Base-by-base conservation (phyloP, 2,888 invertebrate genomes). In the Hartigia nigra region DNA sequence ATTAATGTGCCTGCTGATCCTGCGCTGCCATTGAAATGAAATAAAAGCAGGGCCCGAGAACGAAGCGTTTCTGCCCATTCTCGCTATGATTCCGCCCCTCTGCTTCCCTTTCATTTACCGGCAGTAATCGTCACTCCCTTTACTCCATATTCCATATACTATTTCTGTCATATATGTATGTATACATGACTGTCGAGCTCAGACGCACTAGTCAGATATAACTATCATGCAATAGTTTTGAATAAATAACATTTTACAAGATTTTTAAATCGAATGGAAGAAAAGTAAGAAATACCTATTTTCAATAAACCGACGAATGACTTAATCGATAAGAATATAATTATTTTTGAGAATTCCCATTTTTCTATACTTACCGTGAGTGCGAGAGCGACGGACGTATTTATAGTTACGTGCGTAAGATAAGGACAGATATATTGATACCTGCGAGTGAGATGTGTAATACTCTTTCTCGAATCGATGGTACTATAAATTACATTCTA, bases 1-100 rank as follows among this genome's bases (percentile, higher is more conserved):
- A 91, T 91, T 91, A 91, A 91, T 90, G 91, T 91, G 88, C 89
- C 86, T 90, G 89, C 89, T 91, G 91, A 91, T 91, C 90, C 90
- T 85, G 87, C 86, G 86, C 86, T 88, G 86, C 91, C 90, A 91
- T 91, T 90, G 89, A 90, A 91, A 91, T 91, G 89, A 91, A 91
- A 91, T 91, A 91, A 90, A 91, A 90, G 90, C 91, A 88, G 79
- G 85, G 86, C 81, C 84, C 37, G 85, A 86, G 87, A 84, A 86
- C 84, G 86, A 85, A 87, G 87, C 87, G 86, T 84, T 55, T 85
- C 86, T 85, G 83, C 84, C 87, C 79, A 74, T 82, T 85, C 85
- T 83, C 86, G 80, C 77, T 80, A 82, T 81, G 85, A 84, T 83
- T 83, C 80, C 83, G 79, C 84, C 84, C 75, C 81, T 80, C 81